These are phyloP conservation scores for Pseudochromis fuscus DNA, from an alignment of 2,797 vertebrate genomes.

Conservation along the genomic window DNA sequence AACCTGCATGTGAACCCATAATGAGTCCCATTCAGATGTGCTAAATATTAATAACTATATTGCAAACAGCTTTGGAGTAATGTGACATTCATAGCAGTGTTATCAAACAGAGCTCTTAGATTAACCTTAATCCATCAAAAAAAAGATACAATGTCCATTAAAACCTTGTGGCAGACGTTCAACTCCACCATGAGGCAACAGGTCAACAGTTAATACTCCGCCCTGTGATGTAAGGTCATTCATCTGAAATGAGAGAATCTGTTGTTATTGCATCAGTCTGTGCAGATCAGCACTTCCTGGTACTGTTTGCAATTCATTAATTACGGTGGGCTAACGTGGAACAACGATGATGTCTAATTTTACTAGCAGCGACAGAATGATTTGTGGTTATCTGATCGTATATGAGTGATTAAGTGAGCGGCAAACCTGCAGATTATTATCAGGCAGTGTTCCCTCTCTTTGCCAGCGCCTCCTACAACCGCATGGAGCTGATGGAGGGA, in stretches of 20 bases:
- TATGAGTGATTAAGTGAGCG: conserved; percentile 9
- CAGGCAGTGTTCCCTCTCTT: conserved; percentile 3
- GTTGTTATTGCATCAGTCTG: too few species aligned
- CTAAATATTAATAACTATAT: not conserved
- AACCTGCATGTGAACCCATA: not conserved
- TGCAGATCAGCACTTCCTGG: not conserved
- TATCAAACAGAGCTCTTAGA: conserved; percentile 3
- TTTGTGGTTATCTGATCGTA: not conserved
- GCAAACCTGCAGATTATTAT: conserved; percentile 18
- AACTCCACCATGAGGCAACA: not conserved
- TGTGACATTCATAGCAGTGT: conserved; percentile 7
- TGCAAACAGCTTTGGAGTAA: conserved; percentile 1
- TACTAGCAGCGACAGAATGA: not conserved
- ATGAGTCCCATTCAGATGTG: not conserved
- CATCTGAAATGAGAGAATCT: too few species aligned
- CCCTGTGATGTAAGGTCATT: conserved; percentile 11
- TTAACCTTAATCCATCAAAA: conserved; percentile 18
- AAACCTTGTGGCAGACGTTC: conserved; percentile 12
- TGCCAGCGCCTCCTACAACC: conserved; percentile 29
- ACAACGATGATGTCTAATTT: too few species aligned
- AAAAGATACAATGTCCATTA: conserved; percentile 5
- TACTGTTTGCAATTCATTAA: not conserved
- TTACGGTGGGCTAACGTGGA: not conserved
- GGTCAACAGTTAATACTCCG: conserved; percentile 1
- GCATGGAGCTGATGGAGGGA: conserved; percentile 28